Conservation (phyloP, 2,888 invertebrate genomes). For the Ichneumoninae sp. region DNA sequence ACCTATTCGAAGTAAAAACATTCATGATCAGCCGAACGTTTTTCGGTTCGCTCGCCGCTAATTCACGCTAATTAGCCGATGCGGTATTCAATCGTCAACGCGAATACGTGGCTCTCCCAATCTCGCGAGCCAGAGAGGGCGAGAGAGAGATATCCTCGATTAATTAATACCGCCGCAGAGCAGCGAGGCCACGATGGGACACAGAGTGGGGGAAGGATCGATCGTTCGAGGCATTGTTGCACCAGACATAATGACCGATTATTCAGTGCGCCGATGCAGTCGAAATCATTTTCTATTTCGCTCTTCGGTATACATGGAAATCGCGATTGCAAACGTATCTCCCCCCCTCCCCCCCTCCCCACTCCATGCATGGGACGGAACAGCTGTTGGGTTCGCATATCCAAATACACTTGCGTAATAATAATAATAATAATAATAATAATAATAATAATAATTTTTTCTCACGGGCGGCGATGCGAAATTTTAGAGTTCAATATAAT, state of each 20-base stretch:
- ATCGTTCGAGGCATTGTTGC: conserved; percentile 21
- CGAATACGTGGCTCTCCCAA: conserved; percentile 51
- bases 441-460: not conserved
- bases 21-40: conserved; percentile 17
- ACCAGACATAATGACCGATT: conserved; percentile 5
- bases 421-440: not conserved
- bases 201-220: not conserved
- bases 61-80: conserved; percentile 29
- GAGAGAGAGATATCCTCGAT: conserved; percentile 33
- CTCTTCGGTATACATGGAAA: not conserved
- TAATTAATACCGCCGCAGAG: conserved; percentile 50
- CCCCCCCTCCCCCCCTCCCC: too few species aligned
- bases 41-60: not conserved
- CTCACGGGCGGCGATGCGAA: not conserved
- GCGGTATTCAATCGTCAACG: conserved; percentile 13
- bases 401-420: too few species aligned
- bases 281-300: not conserved
- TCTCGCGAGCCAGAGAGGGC: not conserved
- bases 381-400: too few species aligned
- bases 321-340: not conserved
- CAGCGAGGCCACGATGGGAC: not conserved
- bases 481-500: not conserved
- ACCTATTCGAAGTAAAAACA: not conserved
- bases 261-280: not conserved
- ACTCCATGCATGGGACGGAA: too few species aligned